Conservation (phyloP, 2,888 invertebrate species). For the Nemotelus pantherinus region DNA sequence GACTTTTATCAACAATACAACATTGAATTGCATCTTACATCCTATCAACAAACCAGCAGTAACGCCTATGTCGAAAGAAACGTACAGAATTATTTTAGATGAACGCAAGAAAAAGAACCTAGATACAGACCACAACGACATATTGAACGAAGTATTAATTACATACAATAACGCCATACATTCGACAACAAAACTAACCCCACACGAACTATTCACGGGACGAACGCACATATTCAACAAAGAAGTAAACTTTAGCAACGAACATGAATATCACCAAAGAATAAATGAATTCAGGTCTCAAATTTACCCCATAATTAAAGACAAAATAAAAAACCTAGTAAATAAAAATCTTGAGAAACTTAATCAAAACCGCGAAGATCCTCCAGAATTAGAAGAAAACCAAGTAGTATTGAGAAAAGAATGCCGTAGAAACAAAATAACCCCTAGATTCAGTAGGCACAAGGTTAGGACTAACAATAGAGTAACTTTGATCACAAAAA, state of each 20-base stretch:
- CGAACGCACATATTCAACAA: slow-evolving; percentile 22
- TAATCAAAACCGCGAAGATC: not conserved
- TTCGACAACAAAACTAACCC: slow-evolving; percentile 13
- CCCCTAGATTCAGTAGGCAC: slow-evolving; percentile 1
- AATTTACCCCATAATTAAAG: slow-evolving; percentile 14
- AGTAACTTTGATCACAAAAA: not conserved
- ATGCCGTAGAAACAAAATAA: slow-evolving; percentile 18
- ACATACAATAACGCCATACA: slow-evolving; percentile 30
- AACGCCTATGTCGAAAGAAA: slow-evolving; percentile 51
- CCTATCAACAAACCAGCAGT: slow-evolving; percentile 39
- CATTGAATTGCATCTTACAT: not conserved
- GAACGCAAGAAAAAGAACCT: slow-evolving; percentile 38
- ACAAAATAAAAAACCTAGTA: not conserved
- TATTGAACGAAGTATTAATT: slow-evolving; percentile 3
- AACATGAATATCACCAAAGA: slow-evolving; percentile 34
- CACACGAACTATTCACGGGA: slow-evolving; percentile 9
- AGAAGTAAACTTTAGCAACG: slow-evolving; percentile 10
- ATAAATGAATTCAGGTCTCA: slow-evolving; percentile 27
- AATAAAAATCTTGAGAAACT: slow-evolving; percentile 4
- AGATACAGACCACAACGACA: not conserved
- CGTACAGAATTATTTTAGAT: slow-evolving; percentile 47
- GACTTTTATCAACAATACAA: too few species aligned
- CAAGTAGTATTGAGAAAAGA: slow-evolving; percentile 14
- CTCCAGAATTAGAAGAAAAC: not conserved
- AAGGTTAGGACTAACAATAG: not conserved